Evolutionary conservation across 2,113 vertebrate species (phyloP).

Genomic region (Dromas ardeola): DNA sequence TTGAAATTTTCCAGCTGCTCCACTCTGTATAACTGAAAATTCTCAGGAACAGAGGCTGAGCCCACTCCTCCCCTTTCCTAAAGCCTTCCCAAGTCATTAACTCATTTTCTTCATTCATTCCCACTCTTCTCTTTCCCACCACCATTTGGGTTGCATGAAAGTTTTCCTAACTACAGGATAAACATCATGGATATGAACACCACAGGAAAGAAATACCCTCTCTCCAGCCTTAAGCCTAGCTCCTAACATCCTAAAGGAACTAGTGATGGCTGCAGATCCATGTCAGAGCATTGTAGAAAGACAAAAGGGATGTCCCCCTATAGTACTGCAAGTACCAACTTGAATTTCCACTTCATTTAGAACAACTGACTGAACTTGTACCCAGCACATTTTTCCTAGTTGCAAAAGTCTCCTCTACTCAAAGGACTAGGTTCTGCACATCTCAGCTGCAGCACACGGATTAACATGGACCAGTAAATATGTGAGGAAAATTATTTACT

Average conservation of each 20-base stretch:
- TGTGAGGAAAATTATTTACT: background rate
- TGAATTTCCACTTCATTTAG: background rate
- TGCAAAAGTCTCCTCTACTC: background rate
- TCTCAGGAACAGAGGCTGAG: background rate
- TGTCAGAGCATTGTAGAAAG: background rate
- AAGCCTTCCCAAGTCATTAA: background rate
- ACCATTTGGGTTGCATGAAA: background rate
- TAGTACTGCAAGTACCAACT: background rate
- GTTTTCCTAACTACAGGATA: background rate
- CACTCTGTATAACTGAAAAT: background rate
- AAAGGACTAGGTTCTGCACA: background rate
- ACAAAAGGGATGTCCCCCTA: background rate
- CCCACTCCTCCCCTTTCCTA: background rate
- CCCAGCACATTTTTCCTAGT: background rate
- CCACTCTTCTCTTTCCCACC: background rate
- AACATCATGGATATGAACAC: accelerated
- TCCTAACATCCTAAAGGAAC: background rate
- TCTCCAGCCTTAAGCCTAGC: background rate
- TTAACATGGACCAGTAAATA: background rate
- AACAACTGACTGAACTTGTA: background rate
- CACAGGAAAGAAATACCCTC: background rate
- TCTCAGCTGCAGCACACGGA: background rate
- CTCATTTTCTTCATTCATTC: background rate
- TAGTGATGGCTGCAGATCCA: background rate
- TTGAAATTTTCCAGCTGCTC: background rate